phyloP scores from a whole-genome alignment of 1,140 invertebrate species.

The Popillia japonica region DNA sequence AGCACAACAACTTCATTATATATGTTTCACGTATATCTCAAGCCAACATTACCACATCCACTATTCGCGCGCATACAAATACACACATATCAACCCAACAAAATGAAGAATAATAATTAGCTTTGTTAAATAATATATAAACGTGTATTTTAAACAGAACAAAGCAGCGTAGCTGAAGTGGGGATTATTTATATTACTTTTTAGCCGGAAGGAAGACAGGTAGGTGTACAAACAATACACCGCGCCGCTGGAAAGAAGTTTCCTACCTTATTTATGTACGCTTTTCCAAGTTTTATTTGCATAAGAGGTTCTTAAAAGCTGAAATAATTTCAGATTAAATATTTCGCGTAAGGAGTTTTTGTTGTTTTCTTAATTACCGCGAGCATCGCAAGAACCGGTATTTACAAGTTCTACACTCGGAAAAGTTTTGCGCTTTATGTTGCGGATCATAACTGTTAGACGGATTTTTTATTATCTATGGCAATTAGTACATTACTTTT shows the following conservation, averaged over 20 bases:
- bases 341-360: constrained; percentile 28
- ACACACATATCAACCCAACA: not conserved
- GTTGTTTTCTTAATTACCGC: constrained; percentile 26
- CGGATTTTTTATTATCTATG: constrained; percentile 13
- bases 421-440: constrained; percentile 7
- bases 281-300: constrained; percentile 27
- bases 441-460: constrained; percentile 20
- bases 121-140: constrained; percentile 4
- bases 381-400: not conserved
- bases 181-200: constrained; percentile 24
- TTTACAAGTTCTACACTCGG: constrained; percentile 17
- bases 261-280: constrained; percentile 19
- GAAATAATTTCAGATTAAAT: constrained; percentile 33
- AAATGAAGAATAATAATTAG: constrained; percentile 18
- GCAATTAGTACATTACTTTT: constrained; percentile 31
- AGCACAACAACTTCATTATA: not conserved
- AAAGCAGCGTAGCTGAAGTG: not conserved
- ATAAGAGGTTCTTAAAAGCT: constrained; percentile 28
- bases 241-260: constrained; percentile 20
- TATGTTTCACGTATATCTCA: not conserved
- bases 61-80: not conserved
- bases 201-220: constrained; percentile 30
- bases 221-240: constrained; percentile 23
- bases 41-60: not conserved
- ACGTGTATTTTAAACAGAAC: constrained; percentile 17